A percentile compares a stretch with the other conserved stretches of the same genome.
phyloP scores from a whole-genome alignment of 2,113 vertebrate species.

The Takifugu flavidus region DNA sequence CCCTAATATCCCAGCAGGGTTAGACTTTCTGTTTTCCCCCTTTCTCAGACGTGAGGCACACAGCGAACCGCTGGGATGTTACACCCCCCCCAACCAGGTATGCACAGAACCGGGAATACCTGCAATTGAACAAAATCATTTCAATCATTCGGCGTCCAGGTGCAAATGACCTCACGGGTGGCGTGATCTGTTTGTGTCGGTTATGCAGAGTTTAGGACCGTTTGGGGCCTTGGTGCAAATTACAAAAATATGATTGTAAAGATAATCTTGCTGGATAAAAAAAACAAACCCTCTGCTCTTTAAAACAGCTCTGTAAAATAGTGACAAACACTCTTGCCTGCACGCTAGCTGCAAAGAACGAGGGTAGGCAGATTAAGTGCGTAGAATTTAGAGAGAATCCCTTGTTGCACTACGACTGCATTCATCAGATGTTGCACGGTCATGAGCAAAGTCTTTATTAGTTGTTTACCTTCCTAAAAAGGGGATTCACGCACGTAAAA shows the following conservation, averaged over 20 bases:
- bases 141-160: too few species aligned
- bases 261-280: background rate
- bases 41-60: too few species aligned
- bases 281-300: background rate
- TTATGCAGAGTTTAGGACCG: background rate
- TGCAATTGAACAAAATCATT: background rate
- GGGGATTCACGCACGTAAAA: too few species aligned
- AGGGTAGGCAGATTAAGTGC: background rate
- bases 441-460: background rate
- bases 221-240: background rate
- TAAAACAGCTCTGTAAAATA: slow-evolving; percentile 10
- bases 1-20: slow-evolving; percentile 18
- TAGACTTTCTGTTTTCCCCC: slow-evolving; percentile 36
- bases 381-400: background rate
- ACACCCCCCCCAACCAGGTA: slow-evolving; percentile 26
- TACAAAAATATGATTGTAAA: background rate
- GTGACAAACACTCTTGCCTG: background rate
- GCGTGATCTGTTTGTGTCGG: background rate
- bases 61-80: slow-evolving; percentile 11
- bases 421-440: background rate
- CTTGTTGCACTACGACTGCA: background rate
- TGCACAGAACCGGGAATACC: background rate
- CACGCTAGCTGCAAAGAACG: slow-evolving; percentile 12
- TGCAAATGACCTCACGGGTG: too few species aligned
- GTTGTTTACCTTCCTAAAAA: background rate